Percentiles rank a stretch among this genome's conserved stretches.
Evolutionary conservation across 2,113 vertebrate genomes (phyloP).

Genomic region (Lynx canadensis): DNA sequence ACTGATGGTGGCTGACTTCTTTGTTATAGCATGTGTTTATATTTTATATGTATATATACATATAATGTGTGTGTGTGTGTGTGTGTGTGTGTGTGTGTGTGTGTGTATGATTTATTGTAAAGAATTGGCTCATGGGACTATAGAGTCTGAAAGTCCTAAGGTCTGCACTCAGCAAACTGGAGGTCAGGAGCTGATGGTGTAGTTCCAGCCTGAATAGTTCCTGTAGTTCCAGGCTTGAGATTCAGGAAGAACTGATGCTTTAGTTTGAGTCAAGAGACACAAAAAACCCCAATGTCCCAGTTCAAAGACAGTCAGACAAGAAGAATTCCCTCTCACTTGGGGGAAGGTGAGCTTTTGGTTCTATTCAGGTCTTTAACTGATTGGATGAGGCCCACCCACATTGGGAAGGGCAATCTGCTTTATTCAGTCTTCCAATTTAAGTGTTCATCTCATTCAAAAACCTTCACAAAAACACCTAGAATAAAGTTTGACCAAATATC

Average conservation of each 20-base stretch:
- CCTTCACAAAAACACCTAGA: neutral
- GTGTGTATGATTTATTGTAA: neutral
- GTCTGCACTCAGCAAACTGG: neutral
- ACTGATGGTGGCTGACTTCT: neutral
- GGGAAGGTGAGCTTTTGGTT: neutral
- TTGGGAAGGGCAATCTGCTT: neutral
- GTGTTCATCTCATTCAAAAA: neutral
- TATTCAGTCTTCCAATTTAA: neutral
- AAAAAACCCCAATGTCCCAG: neutral
- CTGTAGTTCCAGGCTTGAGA: neutral
- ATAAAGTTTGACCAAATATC: neutral
- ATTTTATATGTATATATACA: neutral
- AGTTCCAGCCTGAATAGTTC: neutral
- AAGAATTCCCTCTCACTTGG: neutral
- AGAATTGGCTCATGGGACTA: neutral
- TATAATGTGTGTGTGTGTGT: no score
- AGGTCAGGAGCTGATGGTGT: neutral
- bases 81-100: no score
- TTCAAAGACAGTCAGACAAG: neutral
- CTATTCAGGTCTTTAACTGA: neutral
- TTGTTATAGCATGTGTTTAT: neutral
- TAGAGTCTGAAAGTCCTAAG: neutral
- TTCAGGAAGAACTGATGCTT: neutral
- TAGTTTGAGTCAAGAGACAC: neutral
- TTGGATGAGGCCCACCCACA: neutral